Base-by-base conservation (phyloP, 2,888 invertebrate species). In the Polydrusus pterygomalis region DNA sequence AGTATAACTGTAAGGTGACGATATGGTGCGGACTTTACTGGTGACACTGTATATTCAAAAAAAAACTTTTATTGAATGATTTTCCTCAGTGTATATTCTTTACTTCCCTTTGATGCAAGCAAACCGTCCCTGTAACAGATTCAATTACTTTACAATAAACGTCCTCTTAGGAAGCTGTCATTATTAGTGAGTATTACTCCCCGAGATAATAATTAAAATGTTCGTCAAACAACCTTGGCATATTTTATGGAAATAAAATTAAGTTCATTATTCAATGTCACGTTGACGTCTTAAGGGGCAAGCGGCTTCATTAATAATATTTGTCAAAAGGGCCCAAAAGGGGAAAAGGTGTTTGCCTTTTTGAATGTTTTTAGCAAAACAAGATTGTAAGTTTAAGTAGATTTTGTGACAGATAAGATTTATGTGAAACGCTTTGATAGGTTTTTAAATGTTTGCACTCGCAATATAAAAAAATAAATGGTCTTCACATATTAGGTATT, bases 261-360 rank as follows among this genome's bases (percentile, higher is more conserved):
- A 72, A 77, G 73, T 73, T 77, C 77, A 77, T 77, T 77, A 77
- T 77, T 77, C 73, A 77, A 77, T 60, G 77, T 77, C 77, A 77
- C 73, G 77, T 45, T 56, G 72, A 34, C 43, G 64, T 62, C 60
- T 60, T 75, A 70, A 64, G 47, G 65, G 64, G 75, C 15, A 40
- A 69, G 70, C n/a, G 30, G 63, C 68, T 72, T 72, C 76, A 72
- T 71, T 76, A 72, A 71, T 72, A 72, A 72, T 72, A 76, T 76
- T 76, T 76, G 76, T 76, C 76, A 68, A 76, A 63, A 47, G 63
- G 72, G 64, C 34, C 34, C 34, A 1, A 34, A 34, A 34, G 34
- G 34, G 10, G 63, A 38, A 62, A 62, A 75, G 51, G 69, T 72
- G 62, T 63, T 72, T 72, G 72, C 63, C 75, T 70, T 71, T 75